Conservation (phyloP, 2,888 invertebrate genomes). For the Himalopsyche kuldschensis region DNA sequence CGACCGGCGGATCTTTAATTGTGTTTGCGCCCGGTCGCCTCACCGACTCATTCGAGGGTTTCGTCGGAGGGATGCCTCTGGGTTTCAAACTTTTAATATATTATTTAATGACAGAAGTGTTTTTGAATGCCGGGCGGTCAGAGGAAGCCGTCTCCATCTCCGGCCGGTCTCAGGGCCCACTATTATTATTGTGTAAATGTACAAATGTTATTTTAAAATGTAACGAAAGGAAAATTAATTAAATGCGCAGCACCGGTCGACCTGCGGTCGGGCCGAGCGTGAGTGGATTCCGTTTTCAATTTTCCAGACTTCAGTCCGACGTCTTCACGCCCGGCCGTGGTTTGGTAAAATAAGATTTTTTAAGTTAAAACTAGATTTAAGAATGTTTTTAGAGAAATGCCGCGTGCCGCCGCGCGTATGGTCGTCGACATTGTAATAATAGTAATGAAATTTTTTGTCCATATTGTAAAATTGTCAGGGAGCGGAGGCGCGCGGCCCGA, state of each 20-base stretch:
- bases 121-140: conserved; percentile 5
- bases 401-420: conserved; percentile 39
- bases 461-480: conserved; percentile 35
- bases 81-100: conserved; percentile 42
- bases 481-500: conserved; percentile 37
- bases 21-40: not conserved
- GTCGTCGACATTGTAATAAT: conserved; percentile 39
- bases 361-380: conserved; percentile 37
- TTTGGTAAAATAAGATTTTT: conserved; percentile 32
- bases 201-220: conserved; percentile 36
- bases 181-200: conserved; percentile 25
- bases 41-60: conserved; percentile 17
- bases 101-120: conserved; percentile 57
- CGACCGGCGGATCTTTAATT: conserved; percentile 46
- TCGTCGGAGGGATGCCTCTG: conserved; percentile 34
- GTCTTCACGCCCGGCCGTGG: conserved; percentile 16
- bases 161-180: not conserved
- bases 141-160: not conserved
- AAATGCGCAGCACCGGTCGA: conserved; percentile 8
- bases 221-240: conserved; percentile 21
- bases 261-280: not conserved
- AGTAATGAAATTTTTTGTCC: conserved; percentile 36
- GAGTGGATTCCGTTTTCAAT: conserved; percentile 12
- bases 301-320: conserved; percentile 26
- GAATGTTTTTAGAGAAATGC: conserved; percentile 37